Conservation (phyloP, 2,113 vertebrate genomes). For the Acinonyx jubatus region DNA sequence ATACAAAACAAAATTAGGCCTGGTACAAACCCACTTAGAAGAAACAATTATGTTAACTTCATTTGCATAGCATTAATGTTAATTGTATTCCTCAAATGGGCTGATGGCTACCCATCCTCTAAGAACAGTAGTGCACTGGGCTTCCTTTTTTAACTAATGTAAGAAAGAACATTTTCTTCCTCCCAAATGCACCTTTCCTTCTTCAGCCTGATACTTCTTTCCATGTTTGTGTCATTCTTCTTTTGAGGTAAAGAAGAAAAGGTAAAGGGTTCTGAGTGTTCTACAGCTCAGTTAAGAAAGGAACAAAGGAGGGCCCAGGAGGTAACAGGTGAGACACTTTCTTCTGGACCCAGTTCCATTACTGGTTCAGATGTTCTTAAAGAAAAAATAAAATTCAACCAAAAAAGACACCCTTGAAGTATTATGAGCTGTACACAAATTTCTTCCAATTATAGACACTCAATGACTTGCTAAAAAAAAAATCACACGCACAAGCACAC, state of each 20-base stretch:
- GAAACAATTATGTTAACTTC: not conserved
- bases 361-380: not conserved
- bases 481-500: not conserved
- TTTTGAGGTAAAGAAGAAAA: not conserved
- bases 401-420: not conserved
- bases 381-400: conserved; percentile 8
- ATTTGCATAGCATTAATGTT: conserved; percentile 6
- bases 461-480: not conserved
- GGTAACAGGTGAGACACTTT: not conserved
- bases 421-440: not conserved
- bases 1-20: not conserved
- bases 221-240: not conserved
- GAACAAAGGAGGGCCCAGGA: not conserved
- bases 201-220: not conserved
- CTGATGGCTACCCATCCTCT: not conserved
- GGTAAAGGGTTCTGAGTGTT: not conserved
- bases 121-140: not conserved
- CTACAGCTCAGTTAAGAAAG: not conserved
- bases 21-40: not conserved
- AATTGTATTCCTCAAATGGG: not conserved
- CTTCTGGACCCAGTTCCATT: not conserved
- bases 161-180: not conserved
- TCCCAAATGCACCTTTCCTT: not conserved
- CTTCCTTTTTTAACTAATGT: not conserved
- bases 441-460: not conserved